Conservation (phyloP, 1,140 invertebrate species). For the Rhagoletis zephyria region DNA sequence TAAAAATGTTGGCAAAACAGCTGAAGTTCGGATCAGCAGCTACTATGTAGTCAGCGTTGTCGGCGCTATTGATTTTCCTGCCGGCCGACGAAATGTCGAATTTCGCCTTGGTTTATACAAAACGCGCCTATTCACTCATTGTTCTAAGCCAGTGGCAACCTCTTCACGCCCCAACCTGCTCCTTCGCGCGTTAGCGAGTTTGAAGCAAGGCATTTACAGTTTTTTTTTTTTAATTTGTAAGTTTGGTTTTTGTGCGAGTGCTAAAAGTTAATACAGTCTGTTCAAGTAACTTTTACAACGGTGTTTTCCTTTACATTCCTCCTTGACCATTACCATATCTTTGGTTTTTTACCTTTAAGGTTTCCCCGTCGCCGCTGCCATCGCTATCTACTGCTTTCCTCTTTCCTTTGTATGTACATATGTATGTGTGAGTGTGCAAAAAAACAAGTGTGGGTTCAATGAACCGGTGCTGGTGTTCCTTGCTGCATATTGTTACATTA, state of each 20-base stretch:
- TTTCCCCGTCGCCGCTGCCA: background rate
- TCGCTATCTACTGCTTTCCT: background rate
- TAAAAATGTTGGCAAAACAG: background rate
- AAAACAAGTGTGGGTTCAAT: slow-evolving; percentile 38
- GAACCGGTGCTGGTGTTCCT: background rate
- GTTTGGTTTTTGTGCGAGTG: background rate
- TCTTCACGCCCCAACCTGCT: background rate
- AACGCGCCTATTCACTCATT: background rate
- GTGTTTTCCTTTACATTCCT: background rate
- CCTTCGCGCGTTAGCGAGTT: background rate
- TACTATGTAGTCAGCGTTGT: background rate
- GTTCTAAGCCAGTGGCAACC: background rate
- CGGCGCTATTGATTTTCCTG: background rate
- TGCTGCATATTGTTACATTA: background rate
- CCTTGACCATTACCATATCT: slow-evolving; percentile 23
- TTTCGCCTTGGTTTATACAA: background rate
- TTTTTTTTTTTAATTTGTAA: background rate
- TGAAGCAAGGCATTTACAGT: too few species aligned
- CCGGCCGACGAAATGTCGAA: background rate
- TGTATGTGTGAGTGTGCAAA: slow-evolving; percentile 2
- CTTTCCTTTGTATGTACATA: background rate
- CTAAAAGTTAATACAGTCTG: background rate
- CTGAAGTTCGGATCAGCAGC: background rate
- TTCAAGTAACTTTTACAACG: background rate
- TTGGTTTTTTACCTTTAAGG: slow-evolving; percentile 19